phyloP scores from a whole-genome alignment of 2,888 invertebrate species.

The Noctua pronuba region DNA sequence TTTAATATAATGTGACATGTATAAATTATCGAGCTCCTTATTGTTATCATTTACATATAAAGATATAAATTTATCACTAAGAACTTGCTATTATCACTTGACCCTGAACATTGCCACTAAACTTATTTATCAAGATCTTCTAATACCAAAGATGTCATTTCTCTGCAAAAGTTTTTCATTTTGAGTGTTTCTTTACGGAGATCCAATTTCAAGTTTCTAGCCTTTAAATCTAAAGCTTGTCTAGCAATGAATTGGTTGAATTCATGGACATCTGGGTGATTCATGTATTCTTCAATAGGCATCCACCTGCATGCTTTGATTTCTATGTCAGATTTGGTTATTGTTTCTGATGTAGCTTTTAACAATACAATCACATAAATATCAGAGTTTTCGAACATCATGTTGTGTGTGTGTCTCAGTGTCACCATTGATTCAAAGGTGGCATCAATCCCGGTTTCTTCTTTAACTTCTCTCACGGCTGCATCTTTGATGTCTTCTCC shows the following conservation, averaged over 20 bases:
- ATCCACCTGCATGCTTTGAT: constrained; percentile 96
- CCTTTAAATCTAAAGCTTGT: constrained; percentile 92
- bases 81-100: constrained; percentile 57
- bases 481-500: constrained; percentile 96
- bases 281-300: constrained; percentile 93
- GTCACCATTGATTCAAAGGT: constrained; percentile 94
- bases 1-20: constrained; percentile 28
- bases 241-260: constrained; percentile 92
- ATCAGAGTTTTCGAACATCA: constrained; percentile 95
- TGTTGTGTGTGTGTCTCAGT: constrained; percentile 94
- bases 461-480: constrained; percentile 95
- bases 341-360: constrained; percentile 91
- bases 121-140: constrained; percentile 71
- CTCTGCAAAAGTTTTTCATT: constrained; percentile 76
- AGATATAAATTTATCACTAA: constrained; percentile 53
- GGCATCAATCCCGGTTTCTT: constrained; percentile 96
- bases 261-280: constrained; percentile 93
- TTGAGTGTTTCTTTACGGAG: constrained; percentile 86
- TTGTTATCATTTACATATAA: constrained; percentile 56
- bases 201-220: constrained; percentile 91
- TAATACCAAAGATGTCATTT: constrained; percentile 81
- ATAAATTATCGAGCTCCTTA: constrained; percentile 41
- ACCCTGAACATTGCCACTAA: constrained; percentile 50
- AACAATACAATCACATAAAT: constrained; percentile 95
- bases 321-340: constrained; percentile 94